These are phyloP conservation scores for Rhabditoides inermis DNA, from an alignment of 2,888 invertebrate genomes.

Conservation along the genomic window DNA sequence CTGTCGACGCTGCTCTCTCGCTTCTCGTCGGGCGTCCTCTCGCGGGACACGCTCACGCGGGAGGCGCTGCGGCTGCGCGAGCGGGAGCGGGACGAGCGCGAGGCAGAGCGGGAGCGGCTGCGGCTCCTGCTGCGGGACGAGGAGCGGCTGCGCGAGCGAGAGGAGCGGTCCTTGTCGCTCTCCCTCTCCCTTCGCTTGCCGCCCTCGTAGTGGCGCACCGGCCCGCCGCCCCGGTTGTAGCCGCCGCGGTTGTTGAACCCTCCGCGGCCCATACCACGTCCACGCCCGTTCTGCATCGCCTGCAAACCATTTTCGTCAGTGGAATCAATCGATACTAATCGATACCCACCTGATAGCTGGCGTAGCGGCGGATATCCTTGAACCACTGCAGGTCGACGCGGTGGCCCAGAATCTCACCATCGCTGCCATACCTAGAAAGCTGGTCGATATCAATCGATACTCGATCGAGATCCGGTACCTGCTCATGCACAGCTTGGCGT, in stretches of 20 bases:
- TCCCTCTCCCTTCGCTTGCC: too few relatives aligned
- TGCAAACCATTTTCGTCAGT: too few relatives aligned
- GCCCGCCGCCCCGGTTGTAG: too few relatives aligned
- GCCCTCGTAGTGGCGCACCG: too few relatives aligned
- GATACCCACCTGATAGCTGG: slow-evolving; percentile 9
- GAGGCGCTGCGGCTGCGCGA: background rate
- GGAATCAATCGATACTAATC: slow-evolving; percentile 3
- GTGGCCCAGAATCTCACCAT: slow-evolving; percentile 35
- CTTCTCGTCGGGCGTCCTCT: too few relatives aligned
- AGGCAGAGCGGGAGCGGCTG: slow-evolving; percentile 6
- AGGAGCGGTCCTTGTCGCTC: too few relatives aligned
- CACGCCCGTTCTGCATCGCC: too few relatives aligned
- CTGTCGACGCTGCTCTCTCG: too few relatives aligned
- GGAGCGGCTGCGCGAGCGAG: slow-evolving; percentile 7
- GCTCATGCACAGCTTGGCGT: slow-evolving; percentile 39
- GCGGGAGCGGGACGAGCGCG: slow-evolving; percentile 5
- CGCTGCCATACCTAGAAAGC: background rate
- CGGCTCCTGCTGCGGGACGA: slow-evolving; percentile 6
- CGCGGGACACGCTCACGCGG: background rate
- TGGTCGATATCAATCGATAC: too few relatives aligned
- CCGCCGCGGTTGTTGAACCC: too few relatives aligned
- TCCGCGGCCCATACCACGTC: too few relatives aligned
- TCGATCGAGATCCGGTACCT: too few relatives aligned
- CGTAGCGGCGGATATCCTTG: slow-evolving; percentile 45
- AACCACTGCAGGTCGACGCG: slow-evolving; percentile 44